Evolutionary conservation across 1,140 invertebrate genomes (phyloP).

Genomic region (Pseudomyrmex cubaensis): DNA sequence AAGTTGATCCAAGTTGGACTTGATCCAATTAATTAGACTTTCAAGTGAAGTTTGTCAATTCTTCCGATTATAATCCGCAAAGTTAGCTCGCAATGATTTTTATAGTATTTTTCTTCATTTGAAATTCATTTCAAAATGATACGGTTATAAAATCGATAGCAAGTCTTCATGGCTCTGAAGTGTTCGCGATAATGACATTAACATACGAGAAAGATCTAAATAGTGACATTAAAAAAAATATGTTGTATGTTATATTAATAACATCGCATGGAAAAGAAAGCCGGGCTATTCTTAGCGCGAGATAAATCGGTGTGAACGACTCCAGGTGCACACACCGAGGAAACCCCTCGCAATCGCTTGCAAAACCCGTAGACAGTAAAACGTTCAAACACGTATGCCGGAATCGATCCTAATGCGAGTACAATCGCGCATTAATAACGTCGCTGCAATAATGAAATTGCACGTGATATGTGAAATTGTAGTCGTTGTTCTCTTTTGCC

Average conservation of each 20-base stretch:
- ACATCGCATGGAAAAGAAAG: constrained; percentile 23
- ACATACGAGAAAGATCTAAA: constrained; percentile 10
- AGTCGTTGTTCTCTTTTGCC: background rate
- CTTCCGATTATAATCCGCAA: no score
- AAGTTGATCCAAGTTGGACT: no score
- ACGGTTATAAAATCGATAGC: background rate
- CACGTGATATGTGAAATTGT: constrained; percentile 45
- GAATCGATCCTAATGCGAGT: constrained; percentile 66
- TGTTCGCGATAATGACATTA: background rate
- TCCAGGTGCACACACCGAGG: constrained; percentile 55
- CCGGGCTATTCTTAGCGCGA: constrained; percentile 51
- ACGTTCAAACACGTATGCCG: constrained; percentile 36
- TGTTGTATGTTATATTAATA: constrained; percentile 36
- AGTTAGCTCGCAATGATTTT: no score
- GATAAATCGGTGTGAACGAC: constrained; percentile 65
- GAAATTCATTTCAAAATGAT: no score
- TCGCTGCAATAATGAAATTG: constrained; percentile 58
- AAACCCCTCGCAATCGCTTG: constrained; percentile 54
- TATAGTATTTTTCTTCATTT: no score
- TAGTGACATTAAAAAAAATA: constrained; percentile 15
- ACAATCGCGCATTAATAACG: constrained; percentile 51
- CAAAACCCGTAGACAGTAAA: constrained; percentile 49
- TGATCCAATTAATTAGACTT: no score
- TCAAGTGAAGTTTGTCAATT: no score
- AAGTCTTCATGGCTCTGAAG: background rate